Conservation (phyloP, 2,888 invertebrate species). For the Lacanobia oleracea region DNA sequence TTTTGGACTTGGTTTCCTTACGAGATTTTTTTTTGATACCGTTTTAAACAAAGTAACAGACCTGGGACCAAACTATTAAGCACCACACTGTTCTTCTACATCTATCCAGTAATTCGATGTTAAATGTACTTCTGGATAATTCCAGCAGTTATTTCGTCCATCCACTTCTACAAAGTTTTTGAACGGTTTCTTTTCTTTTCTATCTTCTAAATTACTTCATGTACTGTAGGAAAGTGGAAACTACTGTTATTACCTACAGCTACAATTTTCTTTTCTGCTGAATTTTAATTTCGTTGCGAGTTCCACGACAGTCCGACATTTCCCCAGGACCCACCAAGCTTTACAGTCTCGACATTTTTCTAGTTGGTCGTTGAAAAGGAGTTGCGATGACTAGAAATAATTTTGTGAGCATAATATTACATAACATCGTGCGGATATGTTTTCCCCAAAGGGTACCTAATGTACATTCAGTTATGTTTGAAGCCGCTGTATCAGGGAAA, state of each 20-base stretch:
- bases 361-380: background rate
- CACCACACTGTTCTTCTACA: too few species aligned
- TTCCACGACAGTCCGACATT: conserved; percentile 10
- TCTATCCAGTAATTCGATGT: too few species aligned
- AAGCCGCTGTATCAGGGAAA: too few species aligned
- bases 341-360: background rate
- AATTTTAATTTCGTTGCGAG: background rate
- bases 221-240: background rate
- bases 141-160: too few species aligned
- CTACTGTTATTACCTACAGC: background rate
- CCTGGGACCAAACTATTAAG: too few species aligned
- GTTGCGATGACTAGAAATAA: background rate
- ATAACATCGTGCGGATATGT: too few species aligned
- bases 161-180: background rate
- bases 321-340: conserved; percentile 6
- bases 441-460: too few species aligned
- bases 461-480: too few species aligned
- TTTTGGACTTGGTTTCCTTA: too few species aligned
- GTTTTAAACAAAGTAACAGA: too few species aligned
- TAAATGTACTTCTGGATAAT: too few species aligned
- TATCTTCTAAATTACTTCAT: background rate
- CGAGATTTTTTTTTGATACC: too few species aligned
- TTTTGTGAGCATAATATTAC: background rate
- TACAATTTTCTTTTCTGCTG: conserved; percentile 4
- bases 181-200: background rate